Evolutionary conservation across 2,797 vertebrate genomes (phyloP), one percentile per base, ranked within the genome.

Genomic region (Nannoperca obscura): DNA sequence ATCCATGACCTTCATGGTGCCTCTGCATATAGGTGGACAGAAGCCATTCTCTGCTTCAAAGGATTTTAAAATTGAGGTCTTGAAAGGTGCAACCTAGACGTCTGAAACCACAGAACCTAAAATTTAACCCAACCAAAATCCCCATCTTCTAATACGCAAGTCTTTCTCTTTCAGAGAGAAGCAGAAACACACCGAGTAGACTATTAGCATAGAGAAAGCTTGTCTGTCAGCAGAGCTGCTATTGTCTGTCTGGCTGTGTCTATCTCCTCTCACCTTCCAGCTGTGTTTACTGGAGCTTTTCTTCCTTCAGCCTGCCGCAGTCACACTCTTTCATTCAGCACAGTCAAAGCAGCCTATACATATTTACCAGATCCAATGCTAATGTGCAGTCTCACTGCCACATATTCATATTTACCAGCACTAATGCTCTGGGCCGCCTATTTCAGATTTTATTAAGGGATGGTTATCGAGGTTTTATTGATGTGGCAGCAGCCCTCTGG

Each of bases 21-120:
- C 67, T 77, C 80, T 61, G 85, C 86, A 71, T 89, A 80, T 71
- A 64, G 66, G 79, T 86, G 88, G 88, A 88, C 89, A 88, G 87
- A 89, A 90, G 86, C 85, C 90, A 93, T 93, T 93, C 92, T 89
- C 90, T 91, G 90, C 89, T 92, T 93, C 92, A 91, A 83, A 91
- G 90, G 34, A 50, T 87, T 91, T 88, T 73, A 80, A 92, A 91
- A 93, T 93, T 94, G 91, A 92, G 91, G 90, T 93, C 91, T 91
- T 80, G 76, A 90, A 83, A 90, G 89, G 91, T 87, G 84, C 78
- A 87, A 78, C 65, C 65, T 57, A 42, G 62, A 84, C 3, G 34
- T 62, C 64, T 69, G 55, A 86, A 79, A 76, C 64, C 70, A 81
- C 62, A 71, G 55, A 68, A 4, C 69, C 70, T 52, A 68, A 67